Base-by-base conservation (phyloP, 2,888 invertebrate genomes). In the Euzophera pinguis region DNA sequence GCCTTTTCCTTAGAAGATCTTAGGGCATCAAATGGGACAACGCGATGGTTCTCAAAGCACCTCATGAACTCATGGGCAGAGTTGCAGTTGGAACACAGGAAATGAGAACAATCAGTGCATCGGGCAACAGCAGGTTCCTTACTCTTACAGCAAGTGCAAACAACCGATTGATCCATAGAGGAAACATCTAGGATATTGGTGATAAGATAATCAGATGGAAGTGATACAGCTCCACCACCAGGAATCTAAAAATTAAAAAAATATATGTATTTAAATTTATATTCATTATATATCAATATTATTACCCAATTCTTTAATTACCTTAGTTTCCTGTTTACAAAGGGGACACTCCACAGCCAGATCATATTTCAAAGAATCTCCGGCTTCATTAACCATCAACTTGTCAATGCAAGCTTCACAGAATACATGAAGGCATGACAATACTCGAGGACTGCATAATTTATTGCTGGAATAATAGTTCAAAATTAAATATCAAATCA, bases 1-100 rank as follows among this genome's bases (percentile, higher is more conserved):
- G 96, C 91, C 68, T 95, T 94, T 74, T 95, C 94, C 67, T 94
- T 94, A 61, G 95, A 94, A 67, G 93, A 92, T 69, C 94, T 93
- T 75, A 97, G 91, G 64, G 97, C 97, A 70, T 97, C 97, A 74
- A 98, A 94, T 41, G 95, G 94, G 50, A 97, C 94, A 37, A 98
- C 98, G 81, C 95, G 93, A 81, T 99, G 98, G 71, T 96, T 97
- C 83, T 98, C 98, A 79, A 99, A 99, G 89, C 98, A 98, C 63
- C 97, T 93, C 98, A 98, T 98, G 75, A 96, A 98, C 81, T 97
- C 96, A 83, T 99, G 98, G 54, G 98, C 98, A 38, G 97, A 96
- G 71, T 97, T 97, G 90, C 98, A 99, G 77, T 97, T 96, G 58
- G 95, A 94, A 86, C 98, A 98, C 48, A 99, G 91, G 78, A 98